These are phyloP conservation scores for Platyura marginata DNA, from an alignment of 1,140 invertebrate species.

Conservation along the genomic window DNA sequence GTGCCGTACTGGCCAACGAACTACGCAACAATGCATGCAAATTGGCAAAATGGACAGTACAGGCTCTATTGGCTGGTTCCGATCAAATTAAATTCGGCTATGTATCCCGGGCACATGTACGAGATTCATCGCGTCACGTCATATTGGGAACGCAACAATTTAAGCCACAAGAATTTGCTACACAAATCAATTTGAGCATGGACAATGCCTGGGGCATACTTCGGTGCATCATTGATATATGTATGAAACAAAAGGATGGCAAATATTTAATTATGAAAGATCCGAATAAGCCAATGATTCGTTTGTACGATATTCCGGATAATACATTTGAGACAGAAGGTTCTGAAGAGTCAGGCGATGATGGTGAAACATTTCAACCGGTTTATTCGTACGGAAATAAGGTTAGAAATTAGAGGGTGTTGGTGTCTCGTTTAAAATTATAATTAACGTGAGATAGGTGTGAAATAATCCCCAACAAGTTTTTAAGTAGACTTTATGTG, in stretches of 20 bases:
- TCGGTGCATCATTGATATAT: conserved; percentile 94
- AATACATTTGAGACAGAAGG: conserved; percentile 97
- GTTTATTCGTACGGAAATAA: neutral
- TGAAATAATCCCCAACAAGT: no score
- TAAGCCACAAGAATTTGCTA: conserved; percentile 95
- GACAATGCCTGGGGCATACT: conserved; percentile 99
- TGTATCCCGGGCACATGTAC: conserved; percentile 81
- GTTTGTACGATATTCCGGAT: conserved; percentile 93
- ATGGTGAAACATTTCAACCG: conserved; percentile 29
- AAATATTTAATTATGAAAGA: conserved; percentile 99
- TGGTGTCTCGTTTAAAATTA: no score
- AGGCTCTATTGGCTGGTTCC: conserved; percentile 87
- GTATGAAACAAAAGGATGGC: conserved; percentile 95
- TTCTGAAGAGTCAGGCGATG: conserved; percentile 78
- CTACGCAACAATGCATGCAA: conserved; percentile 97
- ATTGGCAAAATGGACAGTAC: conserved; percentile 97
- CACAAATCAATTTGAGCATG: conserved; percentile 98
- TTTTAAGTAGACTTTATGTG: no score
- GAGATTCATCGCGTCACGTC: conserved; percentile 91
- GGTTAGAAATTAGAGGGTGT: neutral
- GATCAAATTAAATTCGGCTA: conserved; percentile 98
- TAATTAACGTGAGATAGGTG: no score
- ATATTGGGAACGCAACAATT: conserved; percentile 98
- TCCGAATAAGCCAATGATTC: conserved; percentile 93
- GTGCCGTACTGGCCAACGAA: conserved; percentile 95